phyloP scores from a whole-genome alignment of 2,113 vertebrate species.

The Epinephelus fuscoguttatus region DNA sequence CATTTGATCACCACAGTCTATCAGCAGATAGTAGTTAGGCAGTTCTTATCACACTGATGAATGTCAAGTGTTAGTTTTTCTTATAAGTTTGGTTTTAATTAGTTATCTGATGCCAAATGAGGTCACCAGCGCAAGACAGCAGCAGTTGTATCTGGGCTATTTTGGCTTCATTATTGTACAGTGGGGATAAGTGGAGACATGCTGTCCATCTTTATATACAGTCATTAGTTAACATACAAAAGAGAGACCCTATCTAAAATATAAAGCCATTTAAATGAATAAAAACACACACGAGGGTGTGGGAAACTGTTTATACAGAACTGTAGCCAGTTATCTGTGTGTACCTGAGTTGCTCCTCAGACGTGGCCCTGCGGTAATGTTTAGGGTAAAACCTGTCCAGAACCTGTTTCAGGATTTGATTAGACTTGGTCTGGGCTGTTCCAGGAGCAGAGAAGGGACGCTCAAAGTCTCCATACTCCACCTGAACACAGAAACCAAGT shows the following conservation, averaged over 20 bases:
- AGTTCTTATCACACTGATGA: too few species aligned
- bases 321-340: not conserved
- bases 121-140: too few species aligned
- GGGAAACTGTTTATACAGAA: not conserved
- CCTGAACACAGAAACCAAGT: constrained; percentile 75
- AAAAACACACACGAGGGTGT: not conserved
- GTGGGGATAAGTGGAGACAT: too few species aligned
- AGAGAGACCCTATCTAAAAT: not conserved
- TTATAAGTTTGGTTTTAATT: too few species aligned
- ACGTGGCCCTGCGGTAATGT: constrained; percentile 89
- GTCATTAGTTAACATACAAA: not conserved
- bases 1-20: not conserved
- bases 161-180: too few species aligned
- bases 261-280: not conserved
- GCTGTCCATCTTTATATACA: too few species aligned
- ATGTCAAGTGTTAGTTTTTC: too few species aligned
- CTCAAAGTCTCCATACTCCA: constrained; percentile 97
- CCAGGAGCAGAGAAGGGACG: constrained; percentile 90
- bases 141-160: too few species aligned
- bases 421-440: constrained; percentile 89
- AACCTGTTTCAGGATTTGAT: constrained; percentile 93
- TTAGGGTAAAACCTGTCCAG: constrained; percentile 96
- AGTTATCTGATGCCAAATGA: too few species aligned
- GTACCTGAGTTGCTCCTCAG: constrained; percentile 95
- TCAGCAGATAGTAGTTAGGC: too few species aligned